phyloP scores from a whole-genome alignment of 1,140 invertebrate genomes.

The Melanaphis sacchari region DNA sequence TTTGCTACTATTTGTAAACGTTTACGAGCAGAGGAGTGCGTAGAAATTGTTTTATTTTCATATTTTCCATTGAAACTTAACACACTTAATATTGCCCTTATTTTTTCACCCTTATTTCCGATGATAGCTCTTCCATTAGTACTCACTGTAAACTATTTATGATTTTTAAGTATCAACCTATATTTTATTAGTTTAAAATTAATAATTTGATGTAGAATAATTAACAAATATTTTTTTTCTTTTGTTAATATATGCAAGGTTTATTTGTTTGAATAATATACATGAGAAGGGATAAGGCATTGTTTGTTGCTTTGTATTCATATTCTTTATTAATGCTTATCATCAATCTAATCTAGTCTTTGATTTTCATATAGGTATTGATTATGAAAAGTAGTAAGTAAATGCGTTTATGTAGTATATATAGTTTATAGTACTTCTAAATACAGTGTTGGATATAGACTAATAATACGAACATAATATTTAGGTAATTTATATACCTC shows the following conservation, averaged over 20 bases:
- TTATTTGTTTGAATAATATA: neutral
- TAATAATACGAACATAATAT: slow-evolving; percentile 8
- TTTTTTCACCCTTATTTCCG: neutral
- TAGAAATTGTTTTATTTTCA: neutral
- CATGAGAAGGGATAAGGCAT: neutral
- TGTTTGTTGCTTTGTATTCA: no score
- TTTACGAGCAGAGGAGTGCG: neutral
- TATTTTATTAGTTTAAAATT: no score
- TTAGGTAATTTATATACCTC: neutral
- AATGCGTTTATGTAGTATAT: neutral
- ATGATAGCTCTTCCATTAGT: no score
- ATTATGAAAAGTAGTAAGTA: neutral
- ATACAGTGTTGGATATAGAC: neutral
- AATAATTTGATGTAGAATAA: neutral
- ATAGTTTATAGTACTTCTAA: neutral
- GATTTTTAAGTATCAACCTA: no score
- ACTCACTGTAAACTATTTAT: no score
- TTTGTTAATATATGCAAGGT: neutral
- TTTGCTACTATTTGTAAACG: neutral
- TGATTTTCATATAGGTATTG: no score
- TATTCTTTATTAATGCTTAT: no score
- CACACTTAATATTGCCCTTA: neutral
- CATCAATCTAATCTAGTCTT: no score
- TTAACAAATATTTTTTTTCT: neutral
- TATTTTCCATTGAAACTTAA: neutral